Conservation (phyloP, 2,888 invertebrate species). For the Orthosia gracilis region DNA sequence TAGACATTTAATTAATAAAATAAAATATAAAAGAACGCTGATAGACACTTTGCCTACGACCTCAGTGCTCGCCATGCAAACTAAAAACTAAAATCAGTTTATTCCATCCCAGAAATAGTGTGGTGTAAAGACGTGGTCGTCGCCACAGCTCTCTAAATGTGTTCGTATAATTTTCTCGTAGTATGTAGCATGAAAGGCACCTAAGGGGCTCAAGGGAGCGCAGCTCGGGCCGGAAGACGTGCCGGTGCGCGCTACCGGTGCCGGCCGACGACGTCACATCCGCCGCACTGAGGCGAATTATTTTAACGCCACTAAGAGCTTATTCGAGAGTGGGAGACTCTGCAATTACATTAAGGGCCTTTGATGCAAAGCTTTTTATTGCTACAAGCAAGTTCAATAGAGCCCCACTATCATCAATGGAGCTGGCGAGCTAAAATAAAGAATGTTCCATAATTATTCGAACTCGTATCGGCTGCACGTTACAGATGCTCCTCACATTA, state of each 20-base stretch:
- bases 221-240: slow-evolving; percentile 79
- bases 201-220: slow-evolving; percentile 75
- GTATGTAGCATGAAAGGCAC: slow-evolving; percentile 73
- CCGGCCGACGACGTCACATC: slow-evolving; percentile 77
- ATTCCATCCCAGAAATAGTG: slow-evolving; percentile 24
- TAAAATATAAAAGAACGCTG: no score
- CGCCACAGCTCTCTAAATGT: slow-evolving; percentile 68
- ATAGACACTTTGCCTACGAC: no score
- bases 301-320: slow-evolving; percentile 79
- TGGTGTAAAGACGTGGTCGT: slow-evolving; percentile 47
- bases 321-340: slow-evolving; percentile 70
- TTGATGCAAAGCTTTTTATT: slow-evolving; percentile 73
- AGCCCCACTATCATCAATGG: slow-evolving; percentile 66
- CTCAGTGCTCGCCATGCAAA: background rate
- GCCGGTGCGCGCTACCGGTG: slow-evolving; percentile 77
- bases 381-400: slow-evolving; percentile 71
- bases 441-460: slow-evolving; percentile 46
- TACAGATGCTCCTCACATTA: slow-evolving; percentile 36
- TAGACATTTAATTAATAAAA: no score
- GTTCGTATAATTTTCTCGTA: slow-evolving; percentile 75
- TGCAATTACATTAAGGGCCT: slow-evolving; percentile 78
- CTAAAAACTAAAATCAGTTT: slow-evolving; percentile 30
- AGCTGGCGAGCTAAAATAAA: slow-evolving; percentile 54
- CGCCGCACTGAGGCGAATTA: slow-evolving; percentile 78
- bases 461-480: slow-evolving; percentile 38